Evolutionary conservation across 2,113 vertebrate species (phyloP), one percentile per base, ranked within the genome.

Genomic region (Paralichthys olivaceus): DNA sequence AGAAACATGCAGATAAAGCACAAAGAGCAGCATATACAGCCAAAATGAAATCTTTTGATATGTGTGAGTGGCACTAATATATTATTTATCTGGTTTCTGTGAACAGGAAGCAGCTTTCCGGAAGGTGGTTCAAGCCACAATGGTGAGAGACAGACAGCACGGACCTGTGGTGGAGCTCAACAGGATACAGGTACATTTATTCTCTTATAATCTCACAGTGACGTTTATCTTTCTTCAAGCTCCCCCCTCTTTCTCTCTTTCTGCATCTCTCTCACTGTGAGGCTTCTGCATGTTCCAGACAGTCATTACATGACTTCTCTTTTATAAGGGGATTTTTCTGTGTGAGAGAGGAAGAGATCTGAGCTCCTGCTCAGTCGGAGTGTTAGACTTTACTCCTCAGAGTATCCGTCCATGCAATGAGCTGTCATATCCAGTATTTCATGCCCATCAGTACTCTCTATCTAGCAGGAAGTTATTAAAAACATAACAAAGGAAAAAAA

Each of bases 141-240:
- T 99, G 98, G 98, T 99, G 82, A 93, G 98, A 80, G 98, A 99
- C 89, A 90, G 98, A 23, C 98, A 99, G 62, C 98, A 99, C 0
- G 98, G 98, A 2, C 98, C 98, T 0, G 98, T 99, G 0, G 98
- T 99, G 69, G 98, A 99, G 79, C 94, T 99, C 73, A 99, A 99
- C 91, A 94, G 98, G 77, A 99, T 99, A 88, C 98, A 99, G 96
- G 98, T 98, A 93, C 63, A 43, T 61, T 15, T 73, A 26, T 12
- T 20, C 4, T 2, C 34, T 58, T 15, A 9, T 20, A 17, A 26
- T 47, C 69, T 56, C 47, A 80, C 25, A 32, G 13, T 15, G 28
- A 23, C 14, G 65, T 54, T 60, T 17, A 5, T 26, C 22, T 67
- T 26, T 23, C 37, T 23, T 32, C 12, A 19, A 53, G 64, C 49